A percentile compares a stretch with the other conserved stretches of the same genome.
These are phyloP conservation scores for Nymphalis urticae DNA, from an alignment of 2,888 invertebrate genomes.

Conservation along the genomic window DNA sequence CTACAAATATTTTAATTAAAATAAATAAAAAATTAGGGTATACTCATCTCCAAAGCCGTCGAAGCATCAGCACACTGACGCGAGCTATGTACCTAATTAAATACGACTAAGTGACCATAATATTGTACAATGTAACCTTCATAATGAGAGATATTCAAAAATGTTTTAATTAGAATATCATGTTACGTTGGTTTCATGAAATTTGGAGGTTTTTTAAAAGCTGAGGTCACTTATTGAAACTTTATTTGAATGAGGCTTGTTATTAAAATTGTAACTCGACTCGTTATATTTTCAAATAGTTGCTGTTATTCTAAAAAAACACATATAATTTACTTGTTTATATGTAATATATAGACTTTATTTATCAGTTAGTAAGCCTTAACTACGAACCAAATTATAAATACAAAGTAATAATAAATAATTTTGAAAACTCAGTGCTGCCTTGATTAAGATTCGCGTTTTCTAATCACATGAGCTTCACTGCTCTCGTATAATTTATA, in stretches of 20 bases:
- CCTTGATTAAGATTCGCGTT: no score
- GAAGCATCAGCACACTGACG: background rate
- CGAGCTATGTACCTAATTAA: conserved; percentile 9
- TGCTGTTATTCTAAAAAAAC: no score
- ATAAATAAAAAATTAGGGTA: background rate
- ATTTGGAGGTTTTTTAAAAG: background rate
- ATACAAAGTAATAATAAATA: no score
- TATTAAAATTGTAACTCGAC: background rate
- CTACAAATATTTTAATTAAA: background rate
- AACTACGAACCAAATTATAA: no score
- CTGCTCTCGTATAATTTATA: no score
- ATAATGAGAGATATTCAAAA: conserved; percentile 5
- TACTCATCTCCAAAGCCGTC: background rate
- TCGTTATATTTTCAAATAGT: no score
- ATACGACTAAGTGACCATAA: conserved; percentile 9
- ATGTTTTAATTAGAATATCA: conserved; percentile 5
- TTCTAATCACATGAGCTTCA: no score
- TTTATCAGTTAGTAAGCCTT: no score
- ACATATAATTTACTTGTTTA: no score
- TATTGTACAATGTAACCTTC: conserved; percentile 2
- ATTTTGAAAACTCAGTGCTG: no score
- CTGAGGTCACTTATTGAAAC: background rate
- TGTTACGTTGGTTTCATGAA: conserved; percentile 1
- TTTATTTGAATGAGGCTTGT: no score
- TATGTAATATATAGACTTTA: no score